Percentiles rank a stretch among this genome's conserved stretches.
Evolutionary conservation across 2,797 vertebrate species (phyloP).

Genomic region (Heterohyrax brucei): DNA sequence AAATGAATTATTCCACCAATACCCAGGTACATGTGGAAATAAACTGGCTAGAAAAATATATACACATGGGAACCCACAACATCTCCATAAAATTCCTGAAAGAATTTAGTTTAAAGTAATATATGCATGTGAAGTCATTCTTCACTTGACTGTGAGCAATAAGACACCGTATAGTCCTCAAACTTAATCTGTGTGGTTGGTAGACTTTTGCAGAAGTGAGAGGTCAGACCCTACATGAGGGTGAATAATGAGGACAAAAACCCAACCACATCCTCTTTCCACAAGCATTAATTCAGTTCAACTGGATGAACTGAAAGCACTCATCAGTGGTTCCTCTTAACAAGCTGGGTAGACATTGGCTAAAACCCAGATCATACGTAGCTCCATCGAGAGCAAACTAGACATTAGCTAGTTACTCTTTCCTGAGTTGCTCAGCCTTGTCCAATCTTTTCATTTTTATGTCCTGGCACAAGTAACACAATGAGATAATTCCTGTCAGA

Average conservation of each 20-base stretch:
- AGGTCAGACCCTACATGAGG: not conserved
- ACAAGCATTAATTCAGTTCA: not conserved
- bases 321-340: not conserved
- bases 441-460: not conserved
- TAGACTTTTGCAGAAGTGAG: not conserved
- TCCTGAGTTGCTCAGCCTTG: not conserved
- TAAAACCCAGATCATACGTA: not conserved
- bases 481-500: not conserved
- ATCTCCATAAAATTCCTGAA: not conserved
- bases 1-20: slow-evolving; percentile 95
- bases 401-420: not conserved
- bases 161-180: not conserved
- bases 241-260: not conserved
- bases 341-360: not conserved
- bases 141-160: not conserved
- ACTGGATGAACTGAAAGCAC: not conserved
- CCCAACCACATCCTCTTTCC: not conserved
- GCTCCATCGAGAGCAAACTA: not conserved
- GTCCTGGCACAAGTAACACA: not conserved
- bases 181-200: not conserved
- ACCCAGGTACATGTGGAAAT: slow-evolving; percentile 92
- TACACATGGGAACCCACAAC: not conserved
- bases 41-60: not conserved
- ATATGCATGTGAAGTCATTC: not conserved
- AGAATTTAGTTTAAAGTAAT: not conserved